Base-by-base conservation (phyloP, 2,113 vertebrate species). In the Marmota monax region DNA sequence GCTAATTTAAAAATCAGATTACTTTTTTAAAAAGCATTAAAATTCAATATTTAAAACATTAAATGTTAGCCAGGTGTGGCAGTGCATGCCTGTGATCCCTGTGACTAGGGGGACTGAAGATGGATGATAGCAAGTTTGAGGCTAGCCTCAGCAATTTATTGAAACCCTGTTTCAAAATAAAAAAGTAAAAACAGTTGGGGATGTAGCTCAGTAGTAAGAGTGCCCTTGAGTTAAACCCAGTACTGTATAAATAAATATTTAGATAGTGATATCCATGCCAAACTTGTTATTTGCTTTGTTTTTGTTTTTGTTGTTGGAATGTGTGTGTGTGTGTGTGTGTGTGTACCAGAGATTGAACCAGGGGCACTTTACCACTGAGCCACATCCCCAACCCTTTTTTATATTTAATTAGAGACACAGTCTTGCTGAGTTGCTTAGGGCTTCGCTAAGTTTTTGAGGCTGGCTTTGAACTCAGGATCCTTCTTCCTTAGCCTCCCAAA, bases 1-100 rank as follows among this genome's bases (percentile, higher is more conserved):
- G 29, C 45, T 56, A 80, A 27, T 65, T 88, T 92, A 16, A 84
- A 92, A 84, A 88, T 58, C 13, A 88, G 29, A 88, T 88, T 78
- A n/a, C 45, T 56, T 80, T 85, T 45, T 48, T 34, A 48, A 58
- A 79, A 94, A 63, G 37, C 14, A 48, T 53, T 53, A 53, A 53
- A 13, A 53, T 53, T 53, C 51, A 53, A 53, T 53, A 53, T 88
- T 74, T 17, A 90, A 90, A 90, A 48, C 18, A 45, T 48, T 72
- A 14, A 58, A 82, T 76, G 20, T 25, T 61, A 11, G 23, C 20
- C 20, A 22, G 56, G 56, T 22, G 20, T 22, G 20, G 20, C 7
- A 23, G 61, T 27, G 9, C 23, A 25, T 27, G 61, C 61, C 61
- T 63, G 23, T 53, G 29, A 27, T 45, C 72, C 39, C 42, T 6